Conservation (phyloP, 2,113 vertebrate genomes). For the Morone chrysops region DNA sequence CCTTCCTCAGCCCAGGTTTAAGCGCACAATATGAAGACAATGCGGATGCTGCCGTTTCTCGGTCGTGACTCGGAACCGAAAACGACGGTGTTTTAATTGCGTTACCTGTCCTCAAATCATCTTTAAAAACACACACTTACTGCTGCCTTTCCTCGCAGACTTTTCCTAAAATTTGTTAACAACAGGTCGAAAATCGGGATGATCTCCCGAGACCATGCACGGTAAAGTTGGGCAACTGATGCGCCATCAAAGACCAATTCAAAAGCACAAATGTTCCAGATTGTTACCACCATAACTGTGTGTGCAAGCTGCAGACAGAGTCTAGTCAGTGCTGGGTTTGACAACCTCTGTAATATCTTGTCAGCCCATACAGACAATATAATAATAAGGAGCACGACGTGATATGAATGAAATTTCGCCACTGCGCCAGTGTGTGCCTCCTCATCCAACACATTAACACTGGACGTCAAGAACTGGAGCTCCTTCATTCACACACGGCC, state of each 20-base stretch:
- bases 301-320: not conserved
- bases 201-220: slow-evolving; percentile 10
- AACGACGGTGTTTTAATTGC: not conserved
- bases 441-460: slow-evolving; percentile 23
- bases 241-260: not conserved
- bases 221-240: slow-evolving; percentile 52
- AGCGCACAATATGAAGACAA: slow-evolving; percentile 37
- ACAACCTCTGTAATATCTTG: not conserved
- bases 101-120: not conserved
- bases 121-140: not conserved
- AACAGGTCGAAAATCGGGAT: slow-evolving; percentile 35
- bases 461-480: not conserved
- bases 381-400: slow-evolving; percentile 58
- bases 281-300: no score
- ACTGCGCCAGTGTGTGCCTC: slow-evolving; percentile 65
- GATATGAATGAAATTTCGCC: slow-evolving; percentile 74
- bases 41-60: slow-evolving; percentile 51
- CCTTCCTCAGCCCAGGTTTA: slow-evolving; percentile 15
- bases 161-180: not conserved
- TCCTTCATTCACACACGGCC: not conserved
- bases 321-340: not conserved
- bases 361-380: slow-evolving; percentile 27
- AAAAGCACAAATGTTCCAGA: not conserved
- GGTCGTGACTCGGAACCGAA: slow-evolving; percentile 20
- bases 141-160: not conserved